These are phyloP conservation scores for Plutella xylostella DNA, from an alignment of 2,888 invertebrate genomes.

Conservation along the genomic window DNA sequence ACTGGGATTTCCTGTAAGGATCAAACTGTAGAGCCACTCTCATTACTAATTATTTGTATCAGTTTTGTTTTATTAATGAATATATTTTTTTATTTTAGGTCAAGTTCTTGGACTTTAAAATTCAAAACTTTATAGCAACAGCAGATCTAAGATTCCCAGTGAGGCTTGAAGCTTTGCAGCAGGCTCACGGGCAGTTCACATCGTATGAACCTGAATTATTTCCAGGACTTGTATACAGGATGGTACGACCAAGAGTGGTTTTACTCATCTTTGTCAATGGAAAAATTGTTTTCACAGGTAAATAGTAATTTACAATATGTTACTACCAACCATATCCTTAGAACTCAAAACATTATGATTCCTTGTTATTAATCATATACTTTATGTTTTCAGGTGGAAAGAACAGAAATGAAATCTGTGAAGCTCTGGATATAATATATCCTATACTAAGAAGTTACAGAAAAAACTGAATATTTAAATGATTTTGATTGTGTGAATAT, in stretches of 20 bases:
- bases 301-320: not conserved
- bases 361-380: not conserved
- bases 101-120: conserved; percentile 81
- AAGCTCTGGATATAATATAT: conserved; percentile 94
- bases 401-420: conserved; percentile 89
- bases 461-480: conserved; percentile 70
- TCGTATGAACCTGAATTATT: conserved; percentile 99
- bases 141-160: conserved; percentile 81
- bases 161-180: conserved; percentile 78
- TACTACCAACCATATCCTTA: no score
- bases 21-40: not conserved
- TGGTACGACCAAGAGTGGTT: conserved; percentile 96
- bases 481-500: no score
- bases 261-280: conserved; percentile 98
- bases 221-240: conserved; percentile 97
- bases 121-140: conserved; percentile 82
- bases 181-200: conserved; percentile 80
- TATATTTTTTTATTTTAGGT: conserved; percentile 54
- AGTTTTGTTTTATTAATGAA: not conserved
- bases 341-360: no score
- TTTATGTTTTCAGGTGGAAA: conserved; percentile 79
- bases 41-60: not conserved
- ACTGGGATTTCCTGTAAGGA: conserved; percentile 78
- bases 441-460: conserved; percentile 95
- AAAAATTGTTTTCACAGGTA: conserved; percentile 94